Evolutionary conservation across 2,888 invertebrate species (phyloP).

Genomic region (Caenorhabditis sp.): DNA sequence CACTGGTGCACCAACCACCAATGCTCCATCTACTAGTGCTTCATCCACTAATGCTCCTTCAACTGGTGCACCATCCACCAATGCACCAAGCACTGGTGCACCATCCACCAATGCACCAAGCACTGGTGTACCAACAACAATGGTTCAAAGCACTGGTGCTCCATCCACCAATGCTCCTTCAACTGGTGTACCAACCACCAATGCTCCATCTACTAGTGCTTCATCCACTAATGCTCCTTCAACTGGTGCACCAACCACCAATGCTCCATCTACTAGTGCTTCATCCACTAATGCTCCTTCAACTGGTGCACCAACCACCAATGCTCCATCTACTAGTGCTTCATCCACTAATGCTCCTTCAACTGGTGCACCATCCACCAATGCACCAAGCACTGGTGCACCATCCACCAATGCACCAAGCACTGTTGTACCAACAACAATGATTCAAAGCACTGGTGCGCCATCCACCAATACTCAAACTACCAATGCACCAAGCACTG

Average conservation of each 20-base stretch:
- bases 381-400: not conserved
- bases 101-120: constrained; percentile 8
- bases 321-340: too few species aligned
- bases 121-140: not conserved
- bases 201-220: not conserved
- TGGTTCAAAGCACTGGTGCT: not conserved
- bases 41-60: not conserved
- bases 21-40: not conserved
- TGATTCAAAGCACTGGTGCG: constrained; percentile 1
- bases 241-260: constrained; percentile 6
- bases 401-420: not conserved
- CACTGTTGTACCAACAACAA: not conserved
- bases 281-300: constrained; percentile 3
- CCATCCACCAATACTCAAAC: too few species aligned
- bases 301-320: constrained; percentile 4
- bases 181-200: not conserved
- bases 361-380: not conserved
- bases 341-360: not conserved
- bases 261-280: not conserved
- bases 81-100: constrained; percentile 2
- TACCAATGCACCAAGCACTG: too few species aligned
- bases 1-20: not conserved
- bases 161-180: not conserved
- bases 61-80: not conserved
- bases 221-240: constrained; percentile 1